Percentiles rank a stretch among this genome's conserved stretches.
These are phyloP conservation scores for Dryoscopus gambensis DNA, from an alignment of 2,113 vertebrate species.

Conservation along the genomic window DNA sequence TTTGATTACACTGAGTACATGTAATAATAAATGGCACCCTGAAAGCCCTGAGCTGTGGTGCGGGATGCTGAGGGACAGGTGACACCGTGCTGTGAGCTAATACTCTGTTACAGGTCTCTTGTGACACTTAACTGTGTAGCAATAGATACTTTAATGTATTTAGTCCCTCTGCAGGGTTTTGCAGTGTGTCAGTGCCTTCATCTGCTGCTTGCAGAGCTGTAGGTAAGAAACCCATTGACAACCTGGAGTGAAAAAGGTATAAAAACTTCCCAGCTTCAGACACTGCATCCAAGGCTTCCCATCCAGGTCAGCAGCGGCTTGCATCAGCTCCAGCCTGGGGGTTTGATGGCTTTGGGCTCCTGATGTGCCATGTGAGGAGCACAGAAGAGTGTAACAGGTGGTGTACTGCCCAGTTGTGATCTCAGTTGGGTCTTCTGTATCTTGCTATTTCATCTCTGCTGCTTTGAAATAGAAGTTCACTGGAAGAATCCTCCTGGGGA, in stretches of 20 bases:
- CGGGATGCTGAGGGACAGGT: background rate
- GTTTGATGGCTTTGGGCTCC: background rate
- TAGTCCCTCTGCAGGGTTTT: background rate
- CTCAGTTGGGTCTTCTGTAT: background rate
- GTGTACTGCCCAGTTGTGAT: background rate
- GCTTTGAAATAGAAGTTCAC: background rate
- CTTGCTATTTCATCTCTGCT: background rate
- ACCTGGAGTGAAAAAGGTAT: background rate
- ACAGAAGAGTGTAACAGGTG: background rate
- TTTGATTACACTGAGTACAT: accelerated
- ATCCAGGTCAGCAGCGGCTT: background rate
- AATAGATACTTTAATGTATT: background rate
- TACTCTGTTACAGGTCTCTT: background rate
- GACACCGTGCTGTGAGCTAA: background rate
- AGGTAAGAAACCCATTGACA: accelerated
- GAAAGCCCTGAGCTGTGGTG: background rate
- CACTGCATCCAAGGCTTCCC: background rate
- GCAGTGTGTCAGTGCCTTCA: accelerated
- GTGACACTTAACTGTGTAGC: background rate
- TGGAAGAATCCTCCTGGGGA: background rate
- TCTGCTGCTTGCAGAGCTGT: background rate
- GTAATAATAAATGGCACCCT: background rate
- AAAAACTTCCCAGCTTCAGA: background rate
- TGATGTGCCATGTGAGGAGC: background rate
- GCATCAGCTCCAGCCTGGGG: background rate